These are phyloP conservation scores for Lytechinus pictus DNA, from an alignment of 35 echinoderm and acorn worm genomes.

Conservation along the genomic window DNA sequence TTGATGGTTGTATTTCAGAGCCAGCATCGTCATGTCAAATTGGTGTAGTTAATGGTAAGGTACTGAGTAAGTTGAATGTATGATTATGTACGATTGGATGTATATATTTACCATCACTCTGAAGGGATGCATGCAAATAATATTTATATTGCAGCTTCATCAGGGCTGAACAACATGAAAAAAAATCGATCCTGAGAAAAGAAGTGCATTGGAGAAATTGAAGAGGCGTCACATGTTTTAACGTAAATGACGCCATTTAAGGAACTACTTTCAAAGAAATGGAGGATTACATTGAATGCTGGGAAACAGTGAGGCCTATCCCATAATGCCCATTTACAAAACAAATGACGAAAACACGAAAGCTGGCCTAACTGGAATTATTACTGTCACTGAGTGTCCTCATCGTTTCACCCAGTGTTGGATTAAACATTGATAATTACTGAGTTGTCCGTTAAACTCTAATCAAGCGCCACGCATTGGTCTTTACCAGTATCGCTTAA, in stretches of 20 bases:
- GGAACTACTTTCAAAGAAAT: background rate
- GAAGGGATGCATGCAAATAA: background rate
- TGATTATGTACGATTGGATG: too few relatives aligned
- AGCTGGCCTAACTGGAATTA: background rate
- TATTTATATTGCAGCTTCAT: too few relatives aligned
- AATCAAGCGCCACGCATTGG: background rate
- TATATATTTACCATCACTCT: background rate
- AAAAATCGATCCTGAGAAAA: too few relatives aligned
- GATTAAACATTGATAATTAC: constrained; percentile 7
- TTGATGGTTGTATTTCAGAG: too few relatives aligned
- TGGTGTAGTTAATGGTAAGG: too few relatives aligned
- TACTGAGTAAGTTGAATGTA: too few relatives aligned
- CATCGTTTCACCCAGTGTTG: background rate
- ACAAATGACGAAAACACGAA: background rate
- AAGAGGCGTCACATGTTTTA: background rate
- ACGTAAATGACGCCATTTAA: background rate
- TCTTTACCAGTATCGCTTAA: background rate
- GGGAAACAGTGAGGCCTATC: background rate
- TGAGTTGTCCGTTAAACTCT: constrained; percentile 1
- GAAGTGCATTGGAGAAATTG: background rate
- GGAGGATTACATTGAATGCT: background rate
- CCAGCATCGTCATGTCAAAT: too few relatives aligned
- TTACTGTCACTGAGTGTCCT: background rate
- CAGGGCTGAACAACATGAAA: too few relatives aligned
- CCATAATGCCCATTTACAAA: background rate